A percentile compares a stretch with the other conserved stretches of the same genome.
Conservation (phyloP, 2,797 vertebrate species). For the Enteromius paludinosus region DNA sequence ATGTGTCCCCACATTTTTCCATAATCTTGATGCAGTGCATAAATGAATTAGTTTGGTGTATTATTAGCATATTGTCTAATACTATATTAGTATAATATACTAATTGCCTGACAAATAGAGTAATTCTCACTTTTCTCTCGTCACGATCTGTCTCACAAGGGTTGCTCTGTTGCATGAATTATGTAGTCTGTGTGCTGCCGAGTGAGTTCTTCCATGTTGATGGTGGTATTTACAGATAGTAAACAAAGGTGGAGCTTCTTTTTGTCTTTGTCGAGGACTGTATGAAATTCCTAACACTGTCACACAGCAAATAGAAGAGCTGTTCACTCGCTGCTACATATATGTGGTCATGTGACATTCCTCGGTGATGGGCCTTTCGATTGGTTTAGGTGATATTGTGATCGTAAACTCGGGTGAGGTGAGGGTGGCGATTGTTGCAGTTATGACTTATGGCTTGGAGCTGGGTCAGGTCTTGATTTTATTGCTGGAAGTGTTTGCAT, state of each 20-base stretch:
- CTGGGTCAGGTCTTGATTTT: neutral
- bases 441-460: constrained; percentile 4
- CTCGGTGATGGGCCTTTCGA: neutral
- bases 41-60: too few relatives aligned
- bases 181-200: neutral
- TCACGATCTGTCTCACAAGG: neutral
- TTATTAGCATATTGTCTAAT: too few relatives aligned
- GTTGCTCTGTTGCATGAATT: neutral
- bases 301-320: constrained; percentile 4
- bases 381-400: neutral
- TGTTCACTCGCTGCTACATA: neutral
- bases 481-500: constrained; percentile 11
- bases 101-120: too few relatives aligned
- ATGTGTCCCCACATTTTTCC: neutral
- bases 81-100: too few relatives aligned
- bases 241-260: constrained; percentile 55
- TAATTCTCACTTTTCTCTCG: constrained; percentile 2
- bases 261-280: neutral
- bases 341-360: constrained; percentile 32
- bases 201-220: constrained; percentile 26
- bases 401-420: neutral
- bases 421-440: neutral
- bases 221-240: constrained; percentile 67
- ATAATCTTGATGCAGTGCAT: neutral
- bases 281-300: constrained; percentile 15